phyloP scores from a whole-genome alignment of 2,888 invertebrate species.

The Acronicta leporina region DNA sequence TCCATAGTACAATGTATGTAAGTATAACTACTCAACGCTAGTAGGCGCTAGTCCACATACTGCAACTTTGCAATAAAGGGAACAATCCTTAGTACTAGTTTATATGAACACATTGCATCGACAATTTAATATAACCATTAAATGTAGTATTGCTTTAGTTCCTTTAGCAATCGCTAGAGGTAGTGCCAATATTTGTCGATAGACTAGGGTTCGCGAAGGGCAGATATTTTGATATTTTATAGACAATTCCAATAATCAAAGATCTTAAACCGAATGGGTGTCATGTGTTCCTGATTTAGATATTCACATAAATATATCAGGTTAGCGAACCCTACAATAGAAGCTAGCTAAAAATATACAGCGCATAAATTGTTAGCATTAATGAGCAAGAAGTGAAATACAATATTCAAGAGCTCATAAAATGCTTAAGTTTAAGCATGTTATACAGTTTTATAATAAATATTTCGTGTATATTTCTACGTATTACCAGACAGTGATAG shows the following conservation, averaged over 20 bases:
- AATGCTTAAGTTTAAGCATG: not conserved
- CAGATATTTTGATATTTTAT: too few relatives aligned
- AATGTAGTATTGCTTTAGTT: too few relatives aligned
- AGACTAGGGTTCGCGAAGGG: not conserved
- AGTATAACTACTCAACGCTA: conserved; percentile 1
- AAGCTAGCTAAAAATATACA: not conserved
- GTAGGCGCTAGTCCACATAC: conserved; percentile 12
- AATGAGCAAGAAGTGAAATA: not conserved
- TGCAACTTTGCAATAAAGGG: conserved; percentile 21
- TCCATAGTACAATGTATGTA: conserved; percentile 11
- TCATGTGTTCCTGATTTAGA: not conserved
- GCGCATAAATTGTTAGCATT: not conserved
- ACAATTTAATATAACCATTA: too few relatives aligned
- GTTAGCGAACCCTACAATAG: not conserved
- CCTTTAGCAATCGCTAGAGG: too few relatives aligned
- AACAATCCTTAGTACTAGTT: not conserved
- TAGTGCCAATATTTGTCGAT: not conserved
- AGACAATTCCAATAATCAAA: not conserved
- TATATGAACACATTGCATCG: not conserved
- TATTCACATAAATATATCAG: not conserved
- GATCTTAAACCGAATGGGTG: not conserved
- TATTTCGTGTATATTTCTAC: not conserved
- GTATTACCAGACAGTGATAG: not conserved
- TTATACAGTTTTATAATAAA: too few relatives aligned
- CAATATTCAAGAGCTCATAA: not conserved